phyloP scores from a whole-genome alignment of 2,797 vertebrate species.

The Crypturellus tataupa region DNA sequence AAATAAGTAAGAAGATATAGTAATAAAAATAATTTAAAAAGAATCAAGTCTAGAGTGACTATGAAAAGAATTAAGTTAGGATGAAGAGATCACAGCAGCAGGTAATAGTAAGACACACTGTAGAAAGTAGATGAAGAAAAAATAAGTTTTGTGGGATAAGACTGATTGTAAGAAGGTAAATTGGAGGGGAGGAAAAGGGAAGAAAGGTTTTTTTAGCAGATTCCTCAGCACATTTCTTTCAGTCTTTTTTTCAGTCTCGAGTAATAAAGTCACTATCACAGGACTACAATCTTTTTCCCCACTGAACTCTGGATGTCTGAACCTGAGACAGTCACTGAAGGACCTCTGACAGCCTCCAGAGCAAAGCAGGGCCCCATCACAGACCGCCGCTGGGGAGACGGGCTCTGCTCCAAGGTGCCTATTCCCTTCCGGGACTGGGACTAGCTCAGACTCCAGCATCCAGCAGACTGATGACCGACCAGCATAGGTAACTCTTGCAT shows the following conservation, averaged over 20 bases:
- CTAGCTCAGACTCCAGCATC: background rate
- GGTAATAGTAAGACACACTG: background rate
- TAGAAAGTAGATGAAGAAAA: background rate
- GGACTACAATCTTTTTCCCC: background rate
- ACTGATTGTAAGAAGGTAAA: background rate
- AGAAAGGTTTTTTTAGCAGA: background rate
- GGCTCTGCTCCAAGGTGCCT: background rate
- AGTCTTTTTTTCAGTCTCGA: background rate
- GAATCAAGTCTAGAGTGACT: background rate
- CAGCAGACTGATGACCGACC: background rate
- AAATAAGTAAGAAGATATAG: background rate
- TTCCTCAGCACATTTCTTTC: background rate
- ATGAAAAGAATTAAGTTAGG: background rate
- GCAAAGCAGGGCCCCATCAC: background rate
- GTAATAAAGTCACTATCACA: background rate
- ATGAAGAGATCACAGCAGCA: background rate
- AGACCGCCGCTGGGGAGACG: background rate
- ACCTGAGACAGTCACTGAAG: background rate
- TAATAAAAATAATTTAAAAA: background rate
- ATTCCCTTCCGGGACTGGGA: background rate
- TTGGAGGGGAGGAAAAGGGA: too few relatives aligned
- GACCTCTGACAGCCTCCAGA: background rate
- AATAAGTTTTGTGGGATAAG: background rate
- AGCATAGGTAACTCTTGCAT: background rate
- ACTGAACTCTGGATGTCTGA: background rate